Base-by-base conservation (phyloP, 1,140 invertebrate species). In the Ceratina calcarata region DNA sequence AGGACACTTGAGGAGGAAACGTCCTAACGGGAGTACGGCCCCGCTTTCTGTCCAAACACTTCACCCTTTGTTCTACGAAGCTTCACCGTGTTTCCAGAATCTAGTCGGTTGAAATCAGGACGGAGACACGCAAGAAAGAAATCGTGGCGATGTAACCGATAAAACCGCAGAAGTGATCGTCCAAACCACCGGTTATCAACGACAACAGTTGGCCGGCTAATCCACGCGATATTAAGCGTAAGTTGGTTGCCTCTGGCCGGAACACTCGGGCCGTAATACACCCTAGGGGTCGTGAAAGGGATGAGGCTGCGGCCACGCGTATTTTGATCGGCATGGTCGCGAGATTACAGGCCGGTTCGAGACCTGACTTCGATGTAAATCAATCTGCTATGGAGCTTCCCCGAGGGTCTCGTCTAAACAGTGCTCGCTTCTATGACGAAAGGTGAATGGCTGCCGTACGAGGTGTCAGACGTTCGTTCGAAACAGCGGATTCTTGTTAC, bases 1-100 rank as follows among this genome's bases (percentile, higher is more conserved):
- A 84, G 86, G 87, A 89, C 86, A 85, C 84, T 85, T 78, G 75
- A 88, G 81, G 69, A 87, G 89, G 88, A 89, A 91, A 80, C 68
- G 76, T 84, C 81, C 85, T 90, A 91, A 91, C 90, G 89, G 89
- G 86, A 90, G 85, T 76, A 37, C 76, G 73, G 60, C 60, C 58
- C 53, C 60, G 55, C 62, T 81, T 72, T 49, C 76, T 24, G 18
- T 51, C 16, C 76, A 13, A 66, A 80, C 49, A 20, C 55, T 57
- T 74, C 37, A 15, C 78, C 65, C 65, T 65, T 70, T 74, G 61
- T 57, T 65, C 66, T 18, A n/a, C 13, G 20, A 18, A 18, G 18
- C 16, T 24, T n/a, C 27, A 6, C 8, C 51, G 16, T 37, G 37
- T 18, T 27, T 51, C 55, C 13, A 62, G 27, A 22, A 15, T 18